A percentile compares a stretch with the other conserved stretches of the same genome.
Evolutionary conservation across 2,113 vertebrate genomes (phyloP).

Genomic region (Donacobius atricapilla): DNA sequence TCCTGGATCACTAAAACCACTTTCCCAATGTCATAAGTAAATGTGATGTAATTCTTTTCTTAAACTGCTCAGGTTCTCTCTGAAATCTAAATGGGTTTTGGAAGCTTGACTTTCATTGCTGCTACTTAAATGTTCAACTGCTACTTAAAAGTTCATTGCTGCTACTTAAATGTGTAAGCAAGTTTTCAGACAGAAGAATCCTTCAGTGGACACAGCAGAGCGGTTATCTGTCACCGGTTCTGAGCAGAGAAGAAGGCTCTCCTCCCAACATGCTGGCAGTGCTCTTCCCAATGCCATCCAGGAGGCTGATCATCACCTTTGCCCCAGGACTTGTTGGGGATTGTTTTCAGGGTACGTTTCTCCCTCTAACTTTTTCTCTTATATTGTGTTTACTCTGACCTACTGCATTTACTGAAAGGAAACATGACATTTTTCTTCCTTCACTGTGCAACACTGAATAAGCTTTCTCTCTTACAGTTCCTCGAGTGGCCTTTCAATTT

Average conservation of each 20-base stretch:
- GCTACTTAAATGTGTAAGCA: not conserved
- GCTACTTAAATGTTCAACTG: no score
- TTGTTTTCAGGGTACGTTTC: not conserved
- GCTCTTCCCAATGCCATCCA: not conserved
- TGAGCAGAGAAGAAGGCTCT: not conserved
- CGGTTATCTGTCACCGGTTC: not conserved
- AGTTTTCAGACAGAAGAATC: not conserved
- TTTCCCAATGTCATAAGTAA: not conserved
- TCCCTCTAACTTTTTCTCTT: not conserved
- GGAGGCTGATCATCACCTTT: not conserved
- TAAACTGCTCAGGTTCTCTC: not conserved
- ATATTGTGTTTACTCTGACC: not conserved
- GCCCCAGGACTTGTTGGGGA: accelerated
- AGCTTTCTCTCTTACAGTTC: not conserved
- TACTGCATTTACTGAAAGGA: not conserved
- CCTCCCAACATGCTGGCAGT: not conserved
- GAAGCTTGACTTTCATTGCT: not conserved
- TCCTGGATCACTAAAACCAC: not conserved
- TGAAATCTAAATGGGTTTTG: not conserved
- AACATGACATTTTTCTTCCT: not conserved
- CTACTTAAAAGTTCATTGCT: no score
- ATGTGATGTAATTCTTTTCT: not conserved
- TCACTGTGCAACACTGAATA: not conserved
- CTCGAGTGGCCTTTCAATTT: not conserved
- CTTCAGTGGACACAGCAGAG: not conserved